Percentiles rank a stretch among this genome's conserved stretches.
phyloP scores from a whole-genome alignment of 1,140 invertebrate species.

The Eumeta japonica region DNA sequence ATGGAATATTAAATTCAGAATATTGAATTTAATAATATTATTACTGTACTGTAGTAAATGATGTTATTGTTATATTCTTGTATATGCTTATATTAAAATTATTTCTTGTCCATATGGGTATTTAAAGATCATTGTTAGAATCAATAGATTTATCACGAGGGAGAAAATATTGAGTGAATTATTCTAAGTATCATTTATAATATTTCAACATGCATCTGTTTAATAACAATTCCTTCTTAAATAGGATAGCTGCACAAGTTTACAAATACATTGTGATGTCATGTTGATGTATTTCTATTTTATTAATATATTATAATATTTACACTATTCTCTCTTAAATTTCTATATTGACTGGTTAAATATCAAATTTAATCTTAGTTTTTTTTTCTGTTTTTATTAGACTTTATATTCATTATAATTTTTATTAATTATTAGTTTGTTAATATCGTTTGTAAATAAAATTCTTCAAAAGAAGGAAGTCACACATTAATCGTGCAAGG shows the following conservation, averaged over 20 bases:
- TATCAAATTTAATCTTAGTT: slow-evolving; percentile 5
- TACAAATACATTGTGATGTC: slow-evolving; percentile 3
- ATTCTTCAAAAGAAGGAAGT: too few relatives aligned
- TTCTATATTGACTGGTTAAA: background rate
- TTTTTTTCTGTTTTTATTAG: slow-evolving; percentile 1
- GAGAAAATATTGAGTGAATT: background rate
- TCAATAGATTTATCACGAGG: background rate
- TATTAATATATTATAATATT: slow-evolving; percentile 14
- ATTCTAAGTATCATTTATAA: background rate
- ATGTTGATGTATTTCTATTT: slow-evolving; percentile 16
- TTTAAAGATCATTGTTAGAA: too few relatives aligned
- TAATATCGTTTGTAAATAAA: too few relatives aligned
- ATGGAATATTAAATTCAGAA: too few relatives aligned
- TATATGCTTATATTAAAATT: too few relatives aligned
- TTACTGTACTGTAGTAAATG: too few relatives aligned
- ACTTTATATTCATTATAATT: too few relatives aligned
- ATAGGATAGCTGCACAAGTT: slow-evolving; percentile 4
- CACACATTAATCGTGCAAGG: too few relatives aligned
- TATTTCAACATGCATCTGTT: slow-evolving; percentile 1
- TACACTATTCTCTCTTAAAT: slow-evolving; percentile 2
- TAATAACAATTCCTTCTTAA: slow-evolving; percentile 4
- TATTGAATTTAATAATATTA: too few relatives aligned
- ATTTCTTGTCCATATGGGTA: too few relatives aligned
- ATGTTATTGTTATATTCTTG: too few relatives aligned
- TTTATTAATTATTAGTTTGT: too few relatives aligned